Evolutionary conservation across 2,888 invertebrate species (phyloP).

Genomic region (Leistus spinibarbis): DNA sequence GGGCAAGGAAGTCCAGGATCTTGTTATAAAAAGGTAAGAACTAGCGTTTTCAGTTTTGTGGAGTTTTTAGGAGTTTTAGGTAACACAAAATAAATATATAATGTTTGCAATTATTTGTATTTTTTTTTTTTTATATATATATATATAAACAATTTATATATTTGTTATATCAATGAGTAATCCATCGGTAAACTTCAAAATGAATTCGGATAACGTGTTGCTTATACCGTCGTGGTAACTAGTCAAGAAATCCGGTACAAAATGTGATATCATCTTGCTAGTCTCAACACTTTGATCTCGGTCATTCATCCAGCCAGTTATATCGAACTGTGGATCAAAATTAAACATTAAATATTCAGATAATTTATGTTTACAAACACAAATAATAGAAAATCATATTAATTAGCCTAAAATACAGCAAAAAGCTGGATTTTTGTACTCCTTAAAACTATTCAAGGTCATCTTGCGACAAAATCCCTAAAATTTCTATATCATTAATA

Average conservation of each 20-base stretch:
- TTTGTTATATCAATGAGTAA: background rate
- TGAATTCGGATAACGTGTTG: background rate
- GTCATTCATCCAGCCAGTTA: background rate
- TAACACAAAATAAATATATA: background rate
- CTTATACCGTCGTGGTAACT: background rate
- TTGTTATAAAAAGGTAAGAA: constrained; percentile 62
- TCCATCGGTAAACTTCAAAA: background rate
- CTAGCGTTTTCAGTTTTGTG: constrained; percentile 46
- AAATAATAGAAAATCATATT: no score
- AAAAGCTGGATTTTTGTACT: no score
- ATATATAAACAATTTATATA: no score
- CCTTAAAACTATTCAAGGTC: no score
- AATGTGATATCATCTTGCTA: background rate
- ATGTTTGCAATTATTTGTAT: no score
- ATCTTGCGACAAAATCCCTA: no score
- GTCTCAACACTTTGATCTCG: background rate
- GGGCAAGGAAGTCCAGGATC: constrained; percentile 69
- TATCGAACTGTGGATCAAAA: background rate
- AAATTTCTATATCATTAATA: no score
- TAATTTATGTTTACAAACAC: background rate
- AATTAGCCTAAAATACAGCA: no score
- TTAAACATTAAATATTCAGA: background rate
- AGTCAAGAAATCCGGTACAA: background rate
- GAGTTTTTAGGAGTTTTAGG: no score
- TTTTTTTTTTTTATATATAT: no score